Conservation (phyloP, 2,888 invertebrate species). For the Bedellia somnulentella region DNA sequence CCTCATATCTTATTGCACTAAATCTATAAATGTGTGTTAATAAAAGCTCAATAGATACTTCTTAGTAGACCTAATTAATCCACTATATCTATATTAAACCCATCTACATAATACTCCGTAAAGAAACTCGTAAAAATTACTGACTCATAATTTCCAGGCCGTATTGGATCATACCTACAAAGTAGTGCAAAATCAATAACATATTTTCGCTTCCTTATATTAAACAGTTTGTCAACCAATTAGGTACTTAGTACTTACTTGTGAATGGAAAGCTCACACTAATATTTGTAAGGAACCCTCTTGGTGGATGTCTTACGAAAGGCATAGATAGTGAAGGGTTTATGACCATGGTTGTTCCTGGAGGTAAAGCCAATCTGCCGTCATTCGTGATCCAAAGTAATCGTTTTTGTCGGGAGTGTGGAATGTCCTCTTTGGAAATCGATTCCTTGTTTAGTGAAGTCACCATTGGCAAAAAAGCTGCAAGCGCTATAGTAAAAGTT, state of each 20-base stretch:
- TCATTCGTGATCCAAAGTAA: slow-evolving; percentile 85
- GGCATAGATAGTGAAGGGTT: slow-evolving; percentile 81
- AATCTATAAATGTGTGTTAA: no score
- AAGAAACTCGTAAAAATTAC: no score
- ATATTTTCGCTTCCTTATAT: no score
- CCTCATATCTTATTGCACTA: no score
- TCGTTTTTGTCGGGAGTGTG: slow-evolving; percentile 78
- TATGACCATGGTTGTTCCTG: slow-evolving; percentile 78
- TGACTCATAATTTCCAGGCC: no score
- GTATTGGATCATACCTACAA: no score
- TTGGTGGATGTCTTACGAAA: slow-evolving; percentile 81
- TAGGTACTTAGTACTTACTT: slow-evolving; percentile 70
- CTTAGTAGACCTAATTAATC: no score
- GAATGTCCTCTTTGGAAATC: slow-evolving; percentile 38
- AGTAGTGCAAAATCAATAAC: no score
- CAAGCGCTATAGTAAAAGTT: slow-evolving; percentile 45
- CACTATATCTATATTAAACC: no score
- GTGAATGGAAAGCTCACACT: slow-evolving; percentile 83
- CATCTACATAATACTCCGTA: no score
- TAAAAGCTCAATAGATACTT: no score
- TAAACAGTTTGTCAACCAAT: no score
- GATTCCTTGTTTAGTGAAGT: slow-evolving; percentile 25
- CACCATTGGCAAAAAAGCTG: slow-evolving; percentile 41
- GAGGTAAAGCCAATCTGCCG: slow-evolving; percentile 80
- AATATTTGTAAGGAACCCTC: slow-evolving; percentile 83